Conservation (phyloP, 2,888 invertebrate species). For the Ophioninae sp. region DNA sequence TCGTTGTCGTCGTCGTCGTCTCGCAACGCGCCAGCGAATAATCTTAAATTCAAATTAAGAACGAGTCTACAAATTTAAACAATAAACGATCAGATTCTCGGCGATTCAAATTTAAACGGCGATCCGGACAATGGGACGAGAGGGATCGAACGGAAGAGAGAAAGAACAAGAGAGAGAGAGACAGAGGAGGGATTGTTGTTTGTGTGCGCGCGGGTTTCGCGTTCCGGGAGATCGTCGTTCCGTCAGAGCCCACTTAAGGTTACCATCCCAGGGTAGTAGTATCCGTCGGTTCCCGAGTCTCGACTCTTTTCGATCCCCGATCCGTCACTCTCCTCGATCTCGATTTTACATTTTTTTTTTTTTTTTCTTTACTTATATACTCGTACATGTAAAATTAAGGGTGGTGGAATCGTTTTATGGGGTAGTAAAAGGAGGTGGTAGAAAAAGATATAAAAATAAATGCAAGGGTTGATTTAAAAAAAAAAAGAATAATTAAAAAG, state of each 20-base stretch:
- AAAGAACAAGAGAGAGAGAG: slow-evolving; percentile 43
- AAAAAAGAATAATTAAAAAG: too few relatives aligned
- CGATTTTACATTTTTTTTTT: slow-evolving; percentile 16
- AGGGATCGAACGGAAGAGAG: slow-evolving; percentile 44
- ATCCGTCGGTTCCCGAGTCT: neutral
- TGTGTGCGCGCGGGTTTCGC: slow-evolving; percentile 41
- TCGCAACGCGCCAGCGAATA: slow-evolving; percentile 79
- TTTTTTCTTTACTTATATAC: too few relatives aligned
- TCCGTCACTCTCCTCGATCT: slow-evolving; percentile 37
- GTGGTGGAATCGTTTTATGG: too few relatives aligned
- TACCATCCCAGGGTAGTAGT: slow-evolving; percentile 33
- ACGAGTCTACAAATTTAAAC: slow-evolving; percentile 79
- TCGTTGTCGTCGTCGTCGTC: slow-evolving; percentile 64
- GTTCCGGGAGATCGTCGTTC: slow-evolving; percentile 47
- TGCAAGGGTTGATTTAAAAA: too few relatives aligned
- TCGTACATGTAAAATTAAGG: too few relatives aligned
- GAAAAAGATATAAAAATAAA: too few relatives aligned
- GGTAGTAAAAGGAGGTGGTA: too few relatives aligned
- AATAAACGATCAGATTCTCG: slow-evolving; percentile 79
- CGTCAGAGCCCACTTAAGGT: slow-evolving; percentile 51
- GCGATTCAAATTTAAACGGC: slow-evolving; percentile 79
- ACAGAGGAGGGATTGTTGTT: slow-evolving; percentile 24
- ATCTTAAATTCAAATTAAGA: slow-evolving; percentile 80
- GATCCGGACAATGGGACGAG: slow-evolving; percentile 75
- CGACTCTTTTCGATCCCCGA: slow-evolving; percentile 13